phyloP scores from a whole-genome alignment of 2,888 invertebrate species.

The Malthinus flaveolus region DNA sequence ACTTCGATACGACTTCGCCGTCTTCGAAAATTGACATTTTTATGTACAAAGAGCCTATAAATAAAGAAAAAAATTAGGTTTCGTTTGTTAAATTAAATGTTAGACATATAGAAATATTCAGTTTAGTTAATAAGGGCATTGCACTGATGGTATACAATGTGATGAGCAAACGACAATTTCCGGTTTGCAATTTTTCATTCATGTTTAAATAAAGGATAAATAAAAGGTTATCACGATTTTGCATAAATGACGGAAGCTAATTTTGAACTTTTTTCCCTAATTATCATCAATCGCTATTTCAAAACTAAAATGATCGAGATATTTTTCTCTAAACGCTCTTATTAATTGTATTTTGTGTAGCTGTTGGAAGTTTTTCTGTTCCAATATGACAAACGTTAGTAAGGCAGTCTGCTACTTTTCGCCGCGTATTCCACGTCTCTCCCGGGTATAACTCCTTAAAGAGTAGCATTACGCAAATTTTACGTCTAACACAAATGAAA shows the following conservation, averaged over 20 bases:
- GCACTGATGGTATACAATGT: slow-evolving; percentile 7
- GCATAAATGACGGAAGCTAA: neutral
- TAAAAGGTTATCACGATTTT: neutral
- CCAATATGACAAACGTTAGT: too few species aligned
- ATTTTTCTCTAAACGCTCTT: too few species aligned
- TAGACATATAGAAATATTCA: neutral
- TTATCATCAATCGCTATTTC: too few species aligned
- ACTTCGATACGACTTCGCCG: slow-evolving; percentile 54
- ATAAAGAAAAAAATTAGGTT: neutral
- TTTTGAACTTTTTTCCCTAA: neutral
- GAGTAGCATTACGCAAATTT: too few species aligned
- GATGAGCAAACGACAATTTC: slow-evolving; percentile 3
- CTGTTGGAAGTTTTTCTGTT: too few species aligned
- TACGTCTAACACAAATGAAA: too few species aligned
- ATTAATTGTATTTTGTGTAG: too few species aligned
- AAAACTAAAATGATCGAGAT: too few species aligned
- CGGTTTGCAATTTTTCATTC: slow-evolving; percentile 10
- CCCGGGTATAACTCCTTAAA: too few species aligned
- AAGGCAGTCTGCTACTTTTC: too few species aligned
- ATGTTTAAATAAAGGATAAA: slow-evolving; percentile 3
- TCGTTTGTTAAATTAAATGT: slow-evolving; percentile 6
- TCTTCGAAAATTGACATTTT: slow-evolving; percentile 75
- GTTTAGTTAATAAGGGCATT: slow-evolving; percentile 12
- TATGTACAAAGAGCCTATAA: slow-evolving; percentile 69
- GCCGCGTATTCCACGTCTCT: too few species aligned